A percentile compares a stretch with the other conserved stretches of the same genome.
Conservation (phyloP, 2,888 invertebrate species). For the Tachina fera region DNA sequence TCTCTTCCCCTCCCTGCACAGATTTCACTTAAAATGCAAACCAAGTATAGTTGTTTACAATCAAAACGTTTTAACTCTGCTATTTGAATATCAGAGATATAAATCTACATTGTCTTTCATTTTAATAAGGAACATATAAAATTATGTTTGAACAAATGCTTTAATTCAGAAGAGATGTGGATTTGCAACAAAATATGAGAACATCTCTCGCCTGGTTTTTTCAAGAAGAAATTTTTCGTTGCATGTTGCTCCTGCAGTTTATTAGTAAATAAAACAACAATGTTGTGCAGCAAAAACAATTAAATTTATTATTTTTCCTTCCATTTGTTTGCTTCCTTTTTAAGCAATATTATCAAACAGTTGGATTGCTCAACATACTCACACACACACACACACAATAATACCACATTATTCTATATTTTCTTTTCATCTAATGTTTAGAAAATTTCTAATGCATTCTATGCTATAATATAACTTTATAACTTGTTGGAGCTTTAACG, state of each 20-base stretch:
- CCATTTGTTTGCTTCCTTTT: neutral
- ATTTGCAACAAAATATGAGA: slow-evolving; percentile 33
- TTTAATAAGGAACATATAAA: slow-evolving; percentile 59
- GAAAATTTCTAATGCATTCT: slow-evolving; percentile 2
- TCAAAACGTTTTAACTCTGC: slow-evolving; percentile 56
- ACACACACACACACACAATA: neutral
- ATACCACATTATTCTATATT: neutral
- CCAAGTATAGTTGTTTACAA: slow-evolving; percentile 55
- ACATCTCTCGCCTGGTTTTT: slow-evolving; percentile 34
- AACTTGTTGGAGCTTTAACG: neutral
- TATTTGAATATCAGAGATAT: slow-evolving; percentile 57
- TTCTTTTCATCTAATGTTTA: neutral
- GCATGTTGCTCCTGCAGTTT: slow-evolving; percentile 41
- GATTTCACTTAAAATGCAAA: neutral
- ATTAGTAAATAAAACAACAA: slow-evolving; percentile 60
- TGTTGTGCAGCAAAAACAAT: slow-evolving; percentile 43
- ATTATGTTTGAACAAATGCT: slow-evolving; percentile 46
- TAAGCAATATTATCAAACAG: slow-evolving; percentile 5
- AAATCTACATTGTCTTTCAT: slow-evolving; percentile 40
- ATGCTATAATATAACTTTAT: neutral
- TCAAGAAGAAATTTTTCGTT: neutral
- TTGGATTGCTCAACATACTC: neutral
- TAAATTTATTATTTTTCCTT: neutral
- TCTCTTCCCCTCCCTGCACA: neutral
- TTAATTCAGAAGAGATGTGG: neutral